Evolutionary conservation across 2,888 invertebrate species (phyloP).

Genomic region (Tethea ocularis): DNA sequence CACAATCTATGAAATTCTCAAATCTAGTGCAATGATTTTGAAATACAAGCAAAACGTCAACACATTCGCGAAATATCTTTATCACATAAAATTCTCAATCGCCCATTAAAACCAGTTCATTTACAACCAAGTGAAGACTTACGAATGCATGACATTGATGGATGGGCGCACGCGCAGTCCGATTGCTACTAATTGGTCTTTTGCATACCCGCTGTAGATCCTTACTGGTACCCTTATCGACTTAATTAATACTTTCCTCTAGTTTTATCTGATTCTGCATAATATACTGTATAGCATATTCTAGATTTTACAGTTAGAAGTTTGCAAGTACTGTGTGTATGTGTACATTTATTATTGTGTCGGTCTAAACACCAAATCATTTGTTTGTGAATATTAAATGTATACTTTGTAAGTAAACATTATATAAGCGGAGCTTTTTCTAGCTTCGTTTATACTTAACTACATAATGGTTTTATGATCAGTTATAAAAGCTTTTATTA

Average conservation of each 20-base stretch:
- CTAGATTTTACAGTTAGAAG: background rate
- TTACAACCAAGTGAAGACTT: constrained; percentile 21
- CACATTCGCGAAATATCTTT: too few species aligned
- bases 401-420: too few species aligned
- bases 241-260: constrained; percentile 25
- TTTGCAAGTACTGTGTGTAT: background rate
- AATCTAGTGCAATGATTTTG: too few species aligned
- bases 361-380: too few species aligned
- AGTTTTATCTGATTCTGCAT: constrained; percentile 2
- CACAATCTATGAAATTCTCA: too few species aligned
- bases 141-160: constrained; percentile 48
- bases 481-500: too few species aligned
- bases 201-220: constrained; percentile 44
- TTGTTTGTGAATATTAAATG: too few species aligned
- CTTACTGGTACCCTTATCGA: constrained; percentile 22
- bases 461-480: too few species aligned
- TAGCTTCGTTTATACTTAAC: too few species aligned
- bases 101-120: constrained; percentile 13
- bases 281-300: background rate
- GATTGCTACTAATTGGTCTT: constrained; percentile 63
- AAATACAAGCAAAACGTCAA: too few species aligned
- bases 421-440: too few species aligned
- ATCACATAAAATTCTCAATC: too few species aligned
- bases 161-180: constrained; percentile 39
- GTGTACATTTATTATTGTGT: background rate